Conservation (phyloP, 2,888 invertebrate genomes). For the Girardia tigrina region DNA sequence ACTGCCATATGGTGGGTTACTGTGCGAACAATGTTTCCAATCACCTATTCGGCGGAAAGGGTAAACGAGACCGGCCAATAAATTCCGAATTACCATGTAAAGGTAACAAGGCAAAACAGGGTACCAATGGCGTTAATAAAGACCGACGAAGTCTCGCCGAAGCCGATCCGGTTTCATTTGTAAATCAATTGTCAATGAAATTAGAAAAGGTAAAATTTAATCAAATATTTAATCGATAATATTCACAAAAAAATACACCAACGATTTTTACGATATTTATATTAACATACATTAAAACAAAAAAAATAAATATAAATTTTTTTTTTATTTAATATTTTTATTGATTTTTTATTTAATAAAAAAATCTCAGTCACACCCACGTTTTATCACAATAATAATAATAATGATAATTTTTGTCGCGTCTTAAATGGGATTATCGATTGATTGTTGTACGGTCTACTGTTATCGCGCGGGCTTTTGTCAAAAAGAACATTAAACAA, state of each 20-base stretch:
- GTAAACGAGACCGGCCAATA: neutral
- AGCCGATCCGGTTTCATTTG: neutral
- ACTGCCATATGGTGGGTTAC: neutral
- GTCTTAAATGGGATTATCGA: slow-evolving; percentile 16
- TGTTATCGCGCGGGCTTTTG: neutral
- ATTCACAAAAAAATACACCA: too few species aligned
- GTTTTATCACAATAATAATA: neutral
- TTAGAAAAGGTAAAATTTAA: slow-evolving; percentile 9
- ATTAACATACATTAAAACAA: too few species aligned
- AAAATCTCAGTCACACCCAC: neutral
- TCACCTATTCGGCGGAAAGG: neutral
- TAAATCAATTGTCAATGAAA: neutral
- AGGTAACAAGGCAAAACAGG: neutral
- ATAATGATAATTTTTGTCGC: slow-evolving; percentile 3
- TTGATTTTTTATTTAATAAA: too few species aligned
- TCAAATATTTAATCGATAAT: too few species aligned
- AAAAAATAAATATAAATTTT: too few species aligned
- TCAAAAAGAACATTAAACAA: neutral
- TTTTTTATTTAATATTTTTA: too few species aligned
- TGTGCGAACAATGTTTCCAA: neutral
- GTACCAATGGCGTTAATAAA: neutral
- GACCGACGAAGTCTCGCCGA: slow-evolving; percentile 10
- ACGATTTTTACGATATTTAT: too few species aligned
- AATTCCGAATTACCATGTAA: neutral
- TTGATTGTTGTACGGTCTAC: neutral